Conservation (phyloP, 1,140 invertebrate species). For the Drosophila ohnishii region DNA sequence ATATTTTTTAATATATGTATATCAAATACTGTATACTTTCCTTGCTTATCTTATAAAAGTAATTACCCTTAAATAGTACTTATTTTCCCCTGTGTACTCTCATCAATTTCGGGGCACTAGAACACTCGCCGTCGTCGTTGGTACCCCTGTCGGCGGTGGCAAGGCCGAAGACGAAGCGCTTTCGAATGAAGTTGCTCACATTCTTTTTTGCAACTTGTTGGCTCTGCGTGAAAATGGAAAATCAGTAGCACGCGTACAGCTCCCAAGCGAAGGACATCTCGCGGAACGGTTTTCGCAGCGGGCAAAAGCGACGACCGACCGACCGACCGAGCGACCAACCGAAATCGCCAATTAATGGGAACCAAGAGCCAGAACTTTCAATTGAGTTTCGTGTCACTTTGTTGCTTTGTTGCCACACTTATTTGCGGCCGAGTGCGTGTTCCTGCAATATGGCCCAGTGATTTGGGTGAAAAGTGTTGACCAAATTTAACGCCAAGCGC, state of each 20-base stretch:
- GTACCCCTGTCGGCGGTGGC: conserved; percentile 40
- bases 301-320: neutral
- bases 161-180: conserved; percentile 58
- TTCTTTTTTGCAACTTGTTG: conserved; percentile 70
- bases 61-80: too few species aligned
- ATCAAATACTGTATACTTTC: too few species aligned
- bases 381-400: conserved; percentile 45
- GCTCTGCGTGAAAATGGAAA: conserved; percentile 58
- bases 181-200: conserved; percentile 46
- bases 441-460: conserved; percentile 54
- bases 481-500: conserved; percentile 15
- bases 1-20: too few species aligned
- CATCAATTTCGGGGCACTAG: conserved; percentile 55
- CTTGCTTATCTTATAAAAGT: too few species aligned
- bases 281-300: conserved; percentile 13
- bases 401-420: conserved; percentile 20
- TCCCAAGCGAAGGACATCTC: conserved; percentile 55
- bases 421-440: conserved; percentile 25
- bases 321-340: conserved; percentile 1
- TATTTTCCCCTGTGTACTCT: conserved; percentile 13
- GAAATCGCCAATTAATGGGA: conserved; percentile 56
- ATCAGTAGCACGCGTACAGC: conserved; percentile 73
- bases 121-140: conserved; percentile 35
- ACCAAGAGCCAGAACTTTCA: conserved; percentile 45
- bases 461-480: conserved; percentile 45